phyloP scores from a whole-genome alignment of 2,888 invertebrate species.

The Leptopilina syphax region DNA sequence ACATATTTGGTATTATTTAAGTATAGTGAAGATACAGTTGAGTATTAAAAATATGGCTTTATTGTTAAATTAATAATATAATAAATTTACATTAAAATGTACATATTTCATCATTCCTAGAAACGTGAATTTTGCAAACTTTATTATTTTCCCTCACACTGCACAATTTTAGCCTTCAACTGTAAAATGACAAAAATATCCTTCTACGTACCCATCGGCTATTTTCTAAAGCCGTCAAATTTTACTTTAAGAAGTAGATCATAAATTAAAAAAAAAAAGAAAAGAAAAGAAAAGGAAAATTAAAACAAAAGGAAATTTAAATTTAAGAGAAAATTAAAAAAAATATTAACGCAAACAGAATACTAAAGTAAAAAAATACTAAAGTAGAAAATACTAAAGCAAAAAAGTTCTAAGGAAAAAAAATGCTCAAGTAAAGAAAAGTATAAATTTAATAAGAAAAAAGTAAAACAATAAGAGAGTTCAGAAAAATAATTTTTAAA shows the following conservation, averaged over 20 bases:
- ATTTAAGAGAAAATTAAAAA: too few relatives aligned
- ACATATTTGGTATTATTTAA: background rate
- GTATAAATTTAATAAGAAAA: too few relatives aligned
- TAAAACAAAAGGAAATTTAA: too few relatives aligned
- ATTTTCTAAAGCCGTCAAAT: slow-evolving; percentile 11
- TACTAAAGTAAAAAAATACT: too few relatives aligned
- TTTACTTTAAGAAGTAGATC: slow-evolving; percentile 4
- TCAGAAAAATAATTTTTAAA: too few relatives aligned
- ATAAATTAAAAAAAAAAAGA: slow-evolving; percentile 11
- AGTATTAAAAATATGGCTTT: slow-evolving; percentile 37
- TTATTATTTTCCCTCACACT: slow-evolving; percentile 9
- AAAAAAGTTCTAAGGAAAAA: too few relatives aligned
- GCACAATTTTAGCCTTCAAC: slow-evolving; percentile 39
- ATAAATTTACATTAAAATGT: slow-evolving; percentile 36
- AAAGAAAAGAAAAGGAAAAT: background rate
- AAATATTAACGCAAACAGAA: too few relatives aligned
- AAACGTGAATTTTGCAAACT: slow-evolving; percentile 19
- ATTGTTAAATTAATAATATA: slow-evolving; percentile 28
- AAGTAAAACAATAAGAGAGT: too few relatives aligned
- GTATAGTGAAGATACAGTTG: slow-evolving; percentile 1
- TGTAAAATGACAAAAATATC: slow-evolving; percentile 38
- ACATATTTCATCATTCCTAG: slow-evolving; percentile 32
- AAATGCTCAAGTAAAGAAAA: too few relatives aligned
- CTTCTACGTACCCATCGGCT: slow-evolving; percentile 18
- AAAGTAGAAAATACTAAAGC: too few relatives aligned